Conservation (phyloP, 1,140 invertebrate species). For the Aphelenchoides avenae region DNA sequence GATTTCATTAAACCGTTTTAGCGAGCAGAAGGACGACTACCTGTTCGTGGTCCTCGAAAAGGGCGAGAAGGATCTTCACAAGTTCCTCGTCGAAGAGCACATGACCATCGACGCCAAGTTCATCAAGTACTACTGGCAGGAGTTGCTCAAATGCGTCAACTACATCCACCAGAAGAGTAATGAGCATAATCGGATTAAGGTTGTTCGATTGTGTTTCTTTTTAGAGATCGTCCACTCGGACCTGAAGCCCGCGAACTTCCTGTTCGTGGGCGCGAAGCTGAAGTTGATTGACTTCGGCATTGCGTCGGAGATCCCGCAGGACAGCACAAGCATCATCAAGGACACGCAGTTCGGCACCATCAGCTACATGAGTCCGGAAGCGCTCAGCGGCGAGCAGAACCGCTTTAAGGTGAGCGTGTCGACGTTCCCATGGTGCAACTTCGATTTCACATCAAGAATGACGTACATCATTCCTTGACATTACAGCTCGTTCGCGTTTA, state of each 20-base stretch:
- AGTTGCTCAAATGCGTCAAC: slow-evolving; percentile 84
- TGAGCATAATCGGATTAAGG: not conserved
- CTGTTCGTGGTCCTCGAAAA: slow-evolving; percentile 85
- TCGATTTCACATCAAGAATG: not conserved
- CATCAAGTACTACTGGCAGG: slow-evolving; percentile 83
- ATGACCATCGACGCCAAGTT: slow-evolving; percentile 64
- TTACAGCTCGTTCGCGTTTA: slow-evolving; percentile 60
- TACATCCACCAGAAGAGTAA: slow-evolving; percentile 82
- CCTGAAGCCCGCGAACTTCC: slow-evolving; percentile 92
- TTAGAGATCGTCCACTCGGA: slow-evolving; percentile 88
- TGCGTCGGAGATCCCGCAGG: slow-evolving; percentile 78
- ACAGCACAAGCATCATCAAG: slow-evolving; percentile 83
- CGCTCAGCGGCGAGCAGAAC: slow-evolving; percentile 65
- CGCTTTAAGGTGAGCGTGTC: slow-evolving; percentile 20
- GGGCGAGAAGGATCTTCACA: slow-evolving; percentile 81
- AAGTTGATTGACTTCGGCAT: slow-evolving; percentile 98
- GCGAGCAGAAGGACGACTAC: slow-evolving; percentile 62
- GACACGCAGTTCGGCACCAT: slow-evolving; percentile 75
- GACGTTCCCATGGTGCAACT: slow-evolving; percentile 46
- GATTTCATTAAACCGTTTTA: slow-evolving; percentile 53
- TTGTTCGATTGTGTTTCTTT: slow-evolving; percentile 42
- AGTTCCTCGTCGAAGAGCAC: slow-evolving; percentile 67
- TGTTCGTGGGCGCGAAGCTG: slow-evolving; percentile 76
- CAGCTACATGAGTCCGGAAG: slow-evolving; percentile 94
- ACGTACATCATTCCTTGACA: slow-evolving; percentile 10